These are phyloP conservation scores for Oreocharis arfaki DNA, from an alignment of 2,113 vertebrate species.

Conservation along the genomic window DNA sequence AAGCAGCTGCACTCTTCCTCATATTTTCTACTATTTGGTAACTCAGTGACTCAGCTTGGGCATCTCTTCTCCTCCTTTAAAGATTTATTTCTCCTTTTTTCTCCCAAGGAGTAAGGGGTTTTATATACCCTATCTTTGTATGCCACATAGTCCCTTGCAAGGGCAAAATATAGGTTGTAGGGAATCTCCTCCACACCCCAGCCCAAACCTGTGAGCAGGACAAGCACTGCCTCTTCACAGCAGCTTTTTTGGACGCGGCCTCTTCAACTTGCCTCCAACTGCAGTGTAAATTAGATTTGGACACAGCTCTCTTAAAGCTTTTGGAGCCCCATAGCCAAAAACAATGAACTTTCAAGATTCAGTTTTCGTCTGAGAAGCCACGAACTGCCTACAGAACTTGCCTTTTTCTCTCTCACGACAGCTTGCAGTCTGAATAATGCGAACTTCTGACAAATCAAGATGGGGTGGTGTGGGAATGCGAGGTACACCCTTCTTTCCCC, in stretches of 20 bases:
- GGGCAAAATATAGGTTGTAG: background rate
- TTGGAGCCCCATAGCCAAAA: background rate
- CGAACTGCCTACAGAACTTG: background rate
- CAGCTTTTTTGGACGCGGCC: rapidly evolving
- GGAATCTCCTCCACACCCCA: background rate
- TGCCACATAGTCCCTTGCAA: rapidly evolving
- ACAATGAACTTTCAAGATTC: background rate
- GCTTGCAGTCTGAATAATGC: background rate
- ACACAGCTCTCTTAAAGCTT: background rate
- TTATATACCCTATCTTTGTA: background rate
- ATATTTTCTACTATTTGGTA: background rate
- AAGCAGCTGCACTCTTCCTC: background rate
- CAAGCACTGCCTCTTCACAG: background rate
- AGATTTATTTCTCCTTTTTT: background rate
- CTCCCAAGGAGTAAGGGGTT: background rate
- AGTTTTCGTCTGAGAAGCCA: background rate
- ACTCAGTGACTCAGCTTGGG: background rate
- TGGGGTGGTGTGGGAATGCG: rapidly evolving
- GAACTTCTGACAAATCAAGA: rapidly evolving
- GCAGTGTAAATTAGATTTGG: background rate
- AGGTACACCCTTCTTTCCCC: background rate
- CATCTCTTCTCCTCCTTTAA: background rate
- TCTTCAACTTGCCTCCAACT: background rate
- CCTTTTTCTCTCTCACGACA: background rate
- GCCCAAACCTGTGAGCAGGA: rapidly evolving